Conservation (phyloP, 2,888 invertebrate species). For the Trachelus tabidus region DNA sequence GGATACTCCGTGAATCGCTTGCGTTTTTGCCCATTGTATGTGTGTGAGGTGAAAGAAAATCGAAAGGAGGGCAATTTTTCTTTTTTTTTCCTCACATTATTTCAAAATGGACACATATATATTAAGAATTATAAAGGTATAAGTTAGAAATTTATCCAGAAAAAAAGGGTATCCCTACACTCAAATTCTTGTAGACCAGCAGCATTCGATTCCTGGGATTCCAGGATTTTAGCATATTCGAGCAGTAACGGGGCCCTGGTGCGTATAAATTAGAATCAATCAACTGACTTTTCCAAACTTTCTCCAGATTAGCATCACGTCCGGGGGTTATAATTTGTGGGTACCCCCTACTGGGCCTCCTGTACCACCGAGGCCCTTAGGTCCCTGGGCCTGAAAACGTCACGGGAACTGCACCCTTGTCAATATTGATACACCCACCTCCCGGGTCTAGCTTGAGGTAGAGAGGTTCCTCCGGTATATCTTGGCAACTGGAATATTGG, state of each 20-base stretch:
- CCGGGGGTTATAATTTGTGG: constrained; percentile 63
- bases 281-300: constrained; percentile 62
- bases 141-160: neutral
- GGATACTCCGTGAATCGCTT: neutral
- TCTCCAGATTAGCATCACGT: constrained; percentile 65
- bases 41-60: neutral
- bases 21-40: neutral
- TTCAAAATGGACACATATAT: neutral
- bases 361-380: constrained; percentile 27
- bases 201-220: constrained; percentile 13
- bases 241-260: constrained; percentile 11
- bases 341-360: constrained; percentile 56
- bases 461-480: neutral
- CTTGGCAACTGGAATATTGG: constrained; percentile 21
- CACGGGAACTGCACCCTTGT: constrained; percentile 62
- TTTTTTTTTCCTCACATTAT: neutral
- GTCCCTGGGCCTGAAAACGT: constrained; percentile 43
- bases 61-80: neutral
- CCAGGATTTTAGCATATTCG: constrained; percentile 29
- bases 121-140: neutral
- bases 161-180: neutral
- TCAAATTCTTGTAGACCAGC: constrained; percentile 12
- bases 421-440: constrained; percentile 64
- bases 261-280: constrained; percentile 56
- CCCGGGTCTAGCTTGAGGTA: neutral